Base-by-base conservation (phyloP, 2,888 invertebrate genomes). In the Thyatira batis region DNA sequence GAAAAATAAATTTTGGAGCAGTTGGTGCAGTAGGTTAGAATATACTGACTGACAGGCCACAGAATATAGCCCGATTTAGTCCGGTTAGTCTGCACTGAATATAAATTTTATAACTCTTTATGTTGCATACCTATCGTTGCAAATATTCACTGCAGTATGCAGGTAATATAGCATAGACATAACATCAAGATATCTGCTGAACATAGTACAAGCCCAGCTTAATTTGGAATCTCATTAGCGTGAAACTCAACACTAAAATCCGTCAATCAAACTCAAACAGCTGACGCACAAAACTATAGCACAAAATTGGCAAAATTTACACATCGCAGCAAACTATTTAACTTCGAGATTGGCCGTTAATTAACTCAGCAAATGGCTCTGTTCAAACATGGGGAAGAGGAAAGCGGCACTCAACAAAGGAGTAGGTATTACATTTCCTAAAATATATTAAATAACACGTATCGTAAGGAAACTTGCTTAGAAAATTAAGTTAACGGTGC, bases 311-410 rank as follows among this genome's bases (percentile, higher is more conserved):
- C 67, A 66, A 67, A 72, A 77, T 79, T 77, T 73, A 69, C 69
- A 70, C 71, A 76, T 74, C 70, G 73, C 63, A 56, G 63, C 64
- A 63, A 72, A 71, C 70, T 71, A 71, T 73, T 39, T 17, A 17
- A 39, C 39, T 39, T 17, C 17, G 13, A 39, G 72, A 74, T 71
- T 62, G 70, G 54, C 58, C 57, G 68, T 69, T 75, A 74, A 76
- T 76, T 75, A 73, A 69, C 69, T 50, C 46, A 17, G 39, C 13
- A 13, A 39, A 13, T 17, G 17, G 8, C 39, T 39, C 17, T 39
- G 39, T 39, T 17, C 39, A 39, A 39, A 39, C 39, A 39, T 13
- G 8, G 11, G 9, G 3, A 30, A 5, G 17, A n/a, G 39, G 39
- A 3, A 17, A 39, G 17, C 8, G 39, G n/a, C 13, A 17, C 2